A percentile compares a stretch with the other conserved stretches of the same genome.
phyloP scores from a whole-genome alignment of 1,140 invertebrate genomes.

The Dreissena polymorpha region DNA sequence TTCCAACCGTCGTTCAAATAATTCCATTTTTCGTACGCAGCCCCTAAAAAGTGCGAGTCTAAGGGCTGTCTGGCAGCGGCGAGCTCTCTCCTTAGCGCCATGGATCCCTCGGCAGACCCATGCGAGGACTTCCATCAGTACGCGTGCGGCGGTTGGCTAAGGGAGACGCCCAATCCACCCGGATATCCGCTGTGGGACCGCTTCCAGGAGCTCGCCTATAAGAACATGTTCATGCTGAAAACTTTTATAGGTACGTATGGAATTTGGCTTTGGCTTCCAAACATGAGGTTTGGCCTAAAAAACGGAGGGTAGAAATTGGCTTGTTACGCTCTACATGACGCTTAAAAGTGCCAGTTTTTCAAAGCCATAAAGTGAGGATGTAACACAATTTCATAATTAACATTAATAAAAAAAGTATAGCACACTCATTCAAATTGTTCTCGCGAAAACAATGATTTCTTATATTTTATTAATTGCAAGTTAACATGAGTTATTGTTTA shows the following conservation, averaged over 20 bases:
- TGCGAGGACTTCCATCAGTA: slow-evolving; percentile 84
- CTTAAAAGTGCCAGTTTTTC: no score
- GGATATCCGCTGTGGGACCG: slow-evolving; percentile 73
- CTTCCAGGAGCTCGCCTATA: slow-evolving; percentile 72
- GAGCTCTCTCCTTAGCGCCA: slow-evolving; percentile 77
- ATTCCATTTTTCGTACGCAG: slow-evolving; percentile 46
- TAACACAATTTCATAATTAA: no score
- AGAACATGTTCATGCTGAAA: slow-evolving; percentile 72
- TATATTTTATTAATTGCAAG: no score
- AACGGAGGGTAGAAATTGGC: no score
- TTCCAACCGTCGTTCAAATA: no score
- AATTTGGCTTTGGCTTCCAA: not conserved
- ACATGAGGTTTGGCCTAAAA: no score
- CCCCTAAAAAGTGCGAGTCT: slow-evolving; percentile 66
- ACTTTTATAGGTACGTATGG: slow-evolving; percentile 68
- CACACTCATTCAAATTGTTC: no score
- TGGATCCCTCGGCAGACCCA: slow-evolving; percentile 81
- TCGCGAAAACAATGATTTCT: no score
- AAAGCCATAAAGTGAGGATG: no score
- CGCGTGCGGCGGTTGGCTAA: slow-evolving; percentile 82
- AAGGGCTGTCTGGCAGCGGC: slow-evolving; percentile 73
- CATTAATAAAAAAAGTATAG: no score
- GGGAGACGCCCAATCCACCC: slow-evolving; percentile 75
- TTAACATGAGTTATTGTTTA: no score
- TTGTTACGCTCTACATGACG: no score